Evolutionary conservation across 2,113 vertebrate species (phyloP).

Genomic region (Mormyrus iriodes): DNA sequence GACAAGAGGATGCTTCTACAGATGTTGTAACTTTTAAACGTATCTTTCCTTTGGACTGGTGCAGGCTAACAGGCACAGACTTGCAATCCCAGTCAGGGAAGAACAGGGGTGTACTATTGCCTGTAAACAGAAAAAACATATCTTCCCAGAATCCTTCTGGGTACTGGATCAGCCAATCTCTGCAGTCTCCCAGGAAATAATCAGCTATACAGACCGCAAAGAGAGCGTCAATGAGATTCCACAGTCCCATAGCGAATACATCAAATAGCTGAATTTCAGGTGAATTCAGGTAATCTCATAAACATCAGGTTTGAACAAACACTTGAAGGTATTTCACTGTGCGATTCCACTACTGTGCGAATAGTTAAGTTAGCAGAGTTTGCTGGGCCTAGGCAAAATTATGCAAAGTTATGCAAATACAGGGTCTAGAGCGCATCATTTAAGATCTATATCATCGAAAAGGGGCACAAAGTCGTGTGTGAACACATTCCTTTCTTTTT

Average conservation of each 20-base stretch:
- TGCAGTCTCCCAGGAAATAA: conserved; percentile 3
- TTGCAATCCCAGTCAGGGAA: not conserved
- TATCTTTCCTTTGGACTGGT: not conserved
- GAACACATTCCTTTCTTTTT: conserved; percentile 20
- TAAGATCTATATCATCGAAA: conserved; percentile 35
- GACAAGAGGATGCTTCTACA: not conserved
- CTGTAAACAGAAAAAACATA: conserved; percentile 14
- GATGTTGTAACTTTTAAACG: not conserved
- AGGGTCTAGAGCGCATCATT: conserved; percentile 29
- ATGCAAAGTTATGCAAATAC: conserved; percentile 60
- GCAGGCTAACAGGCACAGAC: not conserved
- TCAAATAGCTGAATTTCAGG: not conserved
- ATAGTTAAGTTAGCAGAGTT: conserved; percentile 17
- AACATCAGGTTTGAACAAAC: conserved; percentile 5
- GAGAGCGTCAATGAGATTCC: not conserved
- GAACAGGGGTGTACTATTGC: not conserved
- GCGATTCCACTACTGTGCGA: not conserved
- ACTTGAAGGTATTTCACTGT: not conserved
- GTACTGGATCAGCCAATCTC: not conserved
- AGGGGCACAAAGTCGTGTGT: conserved; percentile 28
- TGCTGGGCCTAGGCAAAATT: conserved; percentile 36
- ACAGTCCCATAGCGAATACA: too few relatives aligned
- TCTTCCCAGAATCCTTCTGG: not conserved
- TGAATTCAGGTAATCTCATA: not conserved
- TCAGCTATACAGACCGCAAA: not conserved